Percentiles rank a stretch among this genome's conserved stretches.
These are phyloP conservation scores for Mormyrus lacerda DNA, from an alignment of 2,113 vertebrate genomes.

Conservation along the genomic window DNA sequence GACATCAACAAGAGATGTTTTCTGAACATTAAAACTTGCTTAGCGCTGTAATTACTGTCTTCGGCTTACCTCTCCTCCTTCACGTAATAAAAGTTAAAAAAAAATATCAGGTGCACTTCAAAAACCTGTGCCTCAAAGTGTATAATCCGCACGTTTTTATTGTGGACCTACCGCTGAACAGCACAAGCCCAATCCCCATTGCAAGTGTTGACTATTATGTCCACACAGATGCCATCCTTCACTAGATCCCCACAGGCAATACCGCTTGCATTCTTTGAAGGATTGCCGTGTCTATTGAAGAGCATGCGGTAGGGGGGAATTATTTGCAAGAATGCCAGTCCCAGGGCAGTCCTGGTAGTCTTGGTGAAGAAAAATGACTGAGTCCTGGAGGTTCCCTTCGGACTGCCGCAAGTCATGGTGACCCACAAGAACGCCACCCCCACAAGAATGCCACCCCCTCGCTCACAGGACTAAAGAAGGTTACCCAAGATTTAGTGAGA, in stretches of 20 bases:
- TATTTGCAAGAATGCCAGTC: not conserved
- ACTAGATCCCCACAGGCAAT: not conserved
- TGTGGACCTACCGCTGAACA: not conserved
- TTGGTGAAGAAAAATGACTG: conserved; percentile 3
- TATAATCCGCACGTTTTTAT: not conserved
- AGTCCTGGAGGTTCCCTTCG: not conserved
- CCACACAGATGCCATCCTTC: not conserved
- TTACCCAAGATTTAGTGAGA: not conserved
- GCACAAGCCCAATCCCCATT: not conserved
- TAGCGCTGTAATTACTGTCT: not conserved
- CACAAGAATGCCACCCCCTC: not conserved
- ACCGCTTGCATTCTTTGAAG: not conserved
- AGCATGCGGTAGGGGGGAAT: not conserved
- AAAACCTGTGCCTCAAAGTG: not conserved
- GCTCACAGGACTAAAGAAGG: not conserved
- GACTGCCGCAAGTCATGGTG: not conserved
- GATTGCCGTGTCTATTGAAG: not conserved
- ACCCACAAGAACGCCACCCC: not conserved
- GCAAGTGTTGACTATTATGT: conserved; percentile 4
- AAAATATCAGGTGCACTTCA: not conserved
- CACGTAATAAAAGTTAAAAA: not conserved
- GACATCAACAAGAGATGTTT: not conserved
- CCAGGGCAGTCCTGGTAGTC: not conserved
- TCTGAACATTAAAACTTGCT: not conserved
- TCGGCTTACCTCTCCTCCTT: not conserved